These are phyloP conservation scores for Peromyscus attwateri DNA, from an alignment of 2,797 vertebrate genomes.

Conservation along the genomic window DNA sequence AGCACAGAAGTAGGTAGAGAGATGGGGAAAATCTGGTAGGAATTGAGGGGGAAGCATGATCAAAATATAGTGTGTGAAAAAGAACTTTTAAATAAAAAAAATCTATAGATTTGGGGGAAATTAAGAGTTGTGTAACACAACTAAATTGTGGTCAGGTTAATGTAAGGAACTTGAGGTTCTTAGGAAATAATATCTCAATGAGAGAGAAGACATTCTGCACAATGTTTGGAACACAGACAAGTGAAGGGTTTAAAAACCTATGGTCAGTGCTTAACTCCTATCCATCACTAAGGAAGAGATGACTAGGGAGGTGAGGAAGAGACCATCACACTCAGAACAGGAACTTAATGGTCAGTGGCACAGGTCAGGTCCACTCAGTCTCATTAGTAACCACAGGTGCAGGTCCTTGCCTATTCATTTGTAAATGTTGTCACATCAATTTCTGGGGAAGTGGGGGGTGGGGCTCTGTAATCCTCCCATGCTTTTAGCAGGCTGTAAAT, in stretches of 20 bases:
- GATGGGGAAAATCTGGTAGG: too few species aligned
- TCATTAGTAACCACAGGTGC: neutral
- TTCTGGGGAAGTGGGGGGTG: neutral
- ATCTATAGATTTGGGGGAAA: neutral
- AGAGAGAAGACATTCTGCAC: neutral
- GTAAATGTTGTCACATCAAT: neutral
- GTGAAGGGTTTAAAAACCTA: neutral
- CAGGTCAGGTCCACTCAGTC: neutral
- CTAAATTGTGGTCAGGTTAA: neutral
- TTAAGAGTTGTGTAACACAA: neutral
- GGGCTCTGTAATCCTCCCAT: too few species aligned
- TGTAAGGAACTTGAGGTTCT: neutral
- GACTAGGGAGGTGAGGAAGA: neutral
- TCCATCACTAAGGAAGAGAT: neutral
- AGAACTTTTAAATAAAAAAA: neutral
- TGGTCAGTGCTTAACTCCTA: neutral
- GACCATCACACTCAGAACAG: too few species aligned
- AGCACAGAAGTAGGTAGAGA: neutral
- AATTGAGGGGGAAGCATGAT: neutral
- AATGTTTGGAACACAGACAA: neutral
- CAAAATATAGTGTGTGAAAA: neutral
- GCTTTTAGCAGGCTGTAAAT: neutral
- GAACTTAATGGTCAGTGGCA: neutral
- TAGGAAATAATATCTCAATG: neutral
- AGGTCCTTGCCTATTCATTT: neutral